These are phyloP conservation scores for Leptinotarsa texana DNA, from an alignment of 1,140 invertebrate species.

Conservation along the genomic window DNA sequence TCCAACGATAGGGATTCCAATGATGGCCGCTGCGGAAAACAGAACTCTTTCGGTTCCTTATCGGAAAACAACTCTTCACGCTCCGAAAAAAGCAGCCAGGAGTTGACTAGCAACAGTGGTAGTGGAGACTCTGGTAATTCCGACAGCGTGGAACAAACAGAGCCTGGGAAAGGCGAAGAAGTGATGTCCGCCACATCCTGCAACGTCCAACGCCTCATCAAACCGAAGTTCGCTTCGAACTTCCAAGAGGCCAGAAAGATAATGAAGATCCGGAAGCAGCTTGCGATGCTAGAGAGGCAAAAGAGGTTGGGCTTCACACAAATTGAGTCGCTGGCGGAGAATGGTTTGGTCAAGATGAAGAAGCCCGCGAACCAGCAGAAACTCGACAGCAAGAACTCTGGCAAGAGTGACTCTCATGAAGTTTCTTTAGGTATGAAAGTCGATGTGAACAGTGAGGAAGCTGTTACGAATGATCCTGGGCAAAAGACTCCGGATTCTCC, in stretches of 20 bases:
- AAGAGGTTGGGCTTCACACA: slow-evolving; percentile 53
- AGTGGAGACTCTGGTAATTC: slow-evolving; percentile 50
- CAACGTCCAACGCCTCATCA: slow-evolving; percentile 48
- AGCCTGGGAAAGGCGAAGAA: background rate
- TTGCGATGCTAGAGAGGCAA: slow-evolving; percentile 62
- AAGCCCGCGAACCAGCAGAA: background rate
- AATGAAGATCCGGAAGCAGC: slow-evolving; percentile 66
- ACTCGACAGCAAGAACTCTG: slow-evolving; percentile 65
- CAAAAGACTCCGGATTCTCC: background rate
- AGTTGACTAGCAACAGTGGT: slow-evolving; percentile 36
- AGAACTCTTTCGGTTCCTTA: slow-evolving; percentile 33
- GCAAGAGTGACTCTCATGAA: slow-evolving; percentile 63
- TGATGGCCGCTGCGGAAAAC: slow-evolving; percentile 55
- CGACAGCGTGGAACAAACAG: slow-evolving; percentile 37
- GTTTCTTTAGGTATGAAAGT: slow-evolving; percentile 67
- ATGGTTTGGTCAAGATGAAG: background rate
- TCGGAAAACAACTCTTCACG: slow-evolving; percentile 34
- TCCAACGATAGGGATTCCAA: slow-evolving; percentile 65
- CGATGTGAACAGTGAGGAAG: slow-evolving; percentile 42
- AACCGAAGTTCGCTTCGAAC: slow-evolving; percentile 66
- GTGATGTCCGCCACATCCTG: background rate
- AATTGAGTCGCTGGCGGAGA: slow-evolving; percentile 10
- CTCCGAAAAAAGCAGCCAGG: slow-evolving; percentile 33
- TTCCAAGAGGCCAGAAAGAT: slow-evolving; percentile 63
- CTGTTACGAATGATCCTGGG: background rate